phyloP scores from a whole-genome alignment of 92 coral and sea anemone species.

The Pocillopora grandis region DNA sequence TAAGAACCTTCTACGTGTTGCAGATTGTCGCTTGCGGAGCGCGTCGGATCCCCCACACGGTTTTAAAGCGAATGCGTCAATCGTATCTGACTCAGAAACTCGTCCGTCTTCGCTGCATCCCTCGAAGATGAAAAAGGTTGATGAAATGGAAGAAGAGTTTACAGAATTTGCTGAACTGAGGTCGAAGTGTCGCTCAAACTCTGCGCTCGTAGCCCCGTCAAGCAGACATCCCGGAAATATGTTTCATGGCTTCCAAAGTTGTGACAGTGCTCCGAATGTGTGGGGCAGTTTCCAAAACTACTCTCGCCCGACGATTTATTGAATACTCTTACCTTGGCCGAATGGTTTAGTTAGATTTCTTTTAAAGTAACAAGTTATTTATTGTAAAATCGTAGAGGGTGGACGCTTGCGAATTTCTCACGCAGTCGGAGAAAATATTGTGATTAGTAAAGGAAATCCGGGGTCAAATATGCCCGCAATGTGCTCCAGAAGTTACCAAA shows the following conservation, averaged over 20 bases:
- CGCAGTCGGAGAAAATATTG: background rate
- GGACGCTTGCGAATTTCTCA: background rate
- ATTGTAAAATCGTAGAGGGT: constrained; percentile 5
- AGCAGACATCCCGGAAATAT: constrained; percentile 2
- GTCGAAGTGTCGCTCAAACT: constrained; percentile 45
- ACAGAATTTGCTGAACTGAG: constrained; percentile 81
- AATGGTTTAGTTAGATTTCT: constrained; percentile 6
- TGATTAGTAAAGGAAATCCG: background rate
- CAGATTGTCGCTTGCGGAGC: constrained; percentile 53
- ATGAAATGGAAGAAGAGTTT: constrained; percentile 70
- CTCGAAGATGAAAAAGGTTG: constrained; percentile 14
- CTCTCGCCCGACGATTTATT: constrained; percentile 29
- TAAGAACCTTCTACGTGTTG: constrained; percentile 25
- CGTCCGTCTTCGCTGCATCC: background rate
- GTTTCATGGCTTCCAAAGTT: background rate
- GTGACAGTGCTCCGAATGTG: constrained; percentile 18
- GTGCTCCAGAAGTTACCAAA: background rate
- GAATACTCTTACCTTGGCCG: background rate
- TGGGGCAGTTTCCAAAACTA: constrained; percentile 35
- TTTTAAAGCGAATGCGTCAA: constrained; percentile 1
- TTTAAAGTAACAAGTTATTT: constrained; percentile 13
- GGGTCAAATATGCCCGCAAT: background rate
- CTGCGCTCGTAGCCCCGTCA: background rate
- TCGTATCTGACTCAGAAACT: background rate
- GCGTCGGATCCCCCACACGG: constrained; percentile 47